These are phyloP conservation scores for Drosophila murphyi DNA, from an alignment of 1,140 invertebrate species.

Conservation along the genomic window DNA sequence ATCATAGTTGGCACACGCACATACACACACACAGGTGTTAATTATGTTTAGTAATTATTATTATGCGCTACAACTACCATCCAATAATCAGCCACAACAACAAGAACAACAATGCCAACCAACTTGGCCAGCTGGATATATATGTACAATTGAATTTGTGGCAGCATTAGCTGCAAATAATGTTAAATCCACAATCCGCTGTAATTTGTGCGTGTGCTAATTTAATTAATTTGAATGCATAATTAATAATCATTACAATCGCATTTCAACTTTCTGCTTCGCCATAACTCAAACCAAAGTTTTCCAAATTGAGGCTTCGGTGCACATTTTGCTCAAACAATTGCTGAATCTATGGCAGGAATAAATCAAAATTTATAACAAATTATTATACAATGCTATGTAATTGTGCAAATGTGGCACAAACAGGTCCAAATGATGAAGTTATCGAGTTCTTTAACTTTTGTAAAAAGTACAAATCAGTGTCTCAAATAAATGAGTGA, in stretches of 20 bases:
- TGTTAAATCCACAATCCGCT: conserved; percentile 34
- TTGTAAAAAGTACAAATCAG: background rate
- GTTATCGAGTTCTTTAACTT: no score
- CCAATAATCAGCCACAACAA: conserved; percentile 17
- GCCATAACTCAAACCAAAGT: conserved; percentile 27
- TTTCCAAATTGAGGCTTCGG: conserved; percentile 6
- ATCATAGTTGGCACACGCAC: conserved; percentile 49
- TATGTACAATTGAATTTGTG: conserved; percentile 60
- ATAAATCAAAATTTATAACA: conserved; percentile 42
- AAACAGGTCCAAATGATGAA: background rate
- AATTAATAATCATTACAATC: conserved; percentile 61
- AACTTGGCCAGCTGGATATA: conserved; percentile 23
- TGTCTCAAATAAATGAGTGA: background rate
- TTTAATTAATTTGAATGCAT: conserved; percentile 70
- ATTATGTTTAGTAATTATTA: conserved; percentile 67
- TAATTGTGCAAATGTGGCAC: background rate
- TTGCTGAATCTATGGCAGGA: conserved; percentile 22
- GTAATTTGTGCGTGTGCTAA: conserved; percentile 40
- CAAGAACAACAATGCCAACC: background rate
- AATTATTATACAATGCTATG: conserved; percentile 3
- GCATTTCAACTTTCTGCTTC: conserved; percentile 4
- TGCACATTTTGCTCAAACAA: conserved; percentile 28
- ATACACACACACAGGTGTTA: conserved; percentile 61
- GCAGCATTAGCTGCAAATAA: conserved; percentile 60
- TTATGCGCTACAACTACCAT: conserved; percentile 41